A percentile compares a stretch with the other conserved stretches of the same genome.
Conservation (phyloP, 2,888 invertebrate species). For the Tridacna crocea region DNA sequence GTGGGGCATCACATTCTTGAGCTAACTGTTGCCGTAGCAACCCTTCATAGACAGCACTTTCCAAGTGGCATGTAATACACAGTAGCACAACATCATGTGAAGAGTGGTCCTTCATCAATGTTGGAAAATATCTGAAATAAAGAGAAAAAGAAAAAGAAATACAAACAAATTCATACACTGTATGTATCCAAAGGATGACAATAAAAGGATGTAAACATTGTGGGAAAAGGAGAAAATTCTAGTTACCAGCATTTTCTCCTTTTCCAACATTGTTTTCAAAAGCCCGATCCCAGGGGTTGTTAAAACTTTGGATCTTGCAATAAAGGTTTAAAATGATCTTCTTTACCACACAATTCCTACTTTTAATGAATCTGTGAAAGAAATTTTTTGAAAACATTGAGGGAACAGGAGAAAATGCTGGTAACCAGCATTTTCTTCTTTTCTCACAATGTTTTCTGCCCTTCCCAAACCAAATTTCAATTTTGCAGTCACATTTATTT, state of each 20-base stretch:
- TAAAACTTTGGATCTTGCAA: too few relatives aligned
- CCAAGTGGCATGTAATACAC: conserved; percentile 90
- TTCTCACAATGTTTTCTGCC: too few relatives aligned
- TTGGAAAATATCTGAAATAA: conserved; percentile 84
- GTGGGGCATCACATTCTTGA: conserved; percentile 88
- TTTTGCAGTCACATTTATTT: too few relatives aligned
- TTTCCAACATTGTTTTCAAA: too few relatives aligned
- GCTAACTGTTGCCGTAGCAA: conserved; percentile 87
- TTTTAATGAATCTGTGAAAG: neutral
- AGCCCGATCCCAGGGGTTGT: too few relatives aligned
- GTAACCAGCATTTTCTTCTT: neutral
- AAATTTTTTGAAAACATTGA: neutral
- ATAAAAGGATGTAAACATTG: neutral
- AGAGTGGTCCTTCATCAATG: conserved; percentile 91
- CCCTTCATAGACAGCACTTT: conserved; percentile 88
- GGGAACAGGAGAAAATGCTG: neutral
- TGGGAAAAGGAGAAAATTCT: neutral
- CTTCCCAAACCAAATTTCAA: too few relatives aligned
- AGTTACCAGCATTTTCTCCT: too few relatives aligned
- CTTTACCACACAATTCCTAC: too few relatives aligned
- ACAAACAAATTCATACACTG: too few relatives aligned
- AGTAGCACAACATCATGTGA: conserved; percentile 92
- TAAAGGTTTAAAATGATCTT: too few relatives aligned
- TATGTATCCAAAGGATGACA: too few relatives aligned
- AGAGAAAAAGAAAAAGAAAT: too few relatives aligned